Evolutionary conservation across 2,797 vertebrate genomes (phyloP), one percentile per base, ranked within the genome.

Genomic region (Propithecus perrieri): DNA sequence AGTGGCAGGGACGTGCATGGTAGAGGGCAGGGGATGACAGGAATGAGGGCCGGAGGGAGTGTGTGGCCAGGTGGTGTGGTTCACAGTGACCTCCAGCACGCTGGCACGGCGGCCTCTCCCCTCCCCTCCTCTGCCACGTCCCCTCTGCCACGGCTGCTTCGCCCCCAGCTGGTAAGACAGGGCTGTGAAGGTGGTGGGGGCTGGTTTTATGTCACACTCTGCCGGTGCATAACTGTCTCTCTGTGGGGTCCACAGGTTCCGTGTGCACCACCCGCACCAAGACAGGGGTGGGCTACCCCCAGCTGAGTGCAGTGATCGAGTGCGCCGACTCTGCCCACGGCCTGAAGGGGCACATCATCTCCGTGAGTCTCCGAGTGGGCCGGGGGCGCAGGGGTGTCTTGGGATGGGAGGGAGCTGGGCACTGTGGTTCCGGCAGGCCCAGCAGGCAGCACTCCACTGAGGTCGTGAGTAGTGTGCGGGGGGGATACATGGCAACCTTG

Each of bases 181-280:
- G 53, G 4, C 76, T 41, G 35, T 1, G 1, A 79, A 57, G 53
- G 35, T 6, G 24, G 26, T 15, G 4, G 15, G 85, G 11, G 17
- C 38, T 50, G 18, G 0, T 13, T 33, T 33, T 20, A 7, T 65
- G 8, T 67, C 22, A 4, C 0, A 1, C 71, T 65, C n/a, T 69
- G 43, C 26, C 41, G 12, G 0, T 84, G 75, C 24, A 1, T 50
- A n/a, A 90, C 91, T 10, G 1, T 11, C 75, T 69, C 26, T 87
- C 75, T 28, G 65, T 84, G 91, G 69, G 59, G 38, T 57, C 13
- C 30, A 4, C 87, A 99, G 99, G 99, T 94, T 99, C 99, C 1
- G 99, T 99, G 97, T 99, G 99, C 80, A 99, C 99, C 7, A 99
- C 99, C 15, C 99, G 99, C 94, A 99, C 99, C 98, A 99, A 99